Percentiles rank a stretch among this genome's conserved stretches.
These are phyloP conservation scores for Calliopum simillimum DNA, from an alignment of 2,888 invertebrate species.

Conservation along the genomic window DNA sequence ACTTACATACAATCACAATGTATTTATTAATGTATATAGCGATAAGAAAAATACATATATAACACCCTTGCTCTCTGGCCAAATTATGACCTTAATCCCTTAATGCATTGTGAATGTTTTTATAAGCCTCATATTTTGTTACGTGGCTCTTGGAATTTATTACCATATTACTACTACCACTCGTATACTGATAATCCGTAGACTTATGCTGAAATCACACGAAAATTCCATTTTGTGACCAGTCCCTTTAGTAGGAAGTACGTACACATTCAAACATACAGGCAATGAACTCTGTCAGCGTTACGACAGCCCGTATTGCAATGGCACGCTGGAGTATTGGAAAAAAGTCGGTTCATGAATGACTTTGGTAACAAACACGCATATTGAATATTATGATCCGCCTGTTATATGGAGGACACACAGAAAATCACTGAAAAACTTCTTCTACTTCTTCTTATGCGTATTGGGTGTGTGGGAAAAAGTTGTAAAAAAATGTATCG, in stretches of 20 bases:
- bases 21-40: too few relatives aligned
- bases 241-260: not conserved
- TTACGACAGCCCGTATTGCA: too few relatives aligned
- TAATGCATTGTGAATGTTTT: conserved; percentile 21
- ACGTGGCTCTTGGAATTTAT: conserved; percentile 16
- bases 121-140: conserved; percentile 9
- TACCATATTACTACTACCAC: conserved; percentile 14
- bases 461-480: too few relatives aligned
- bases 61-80: not conserved
- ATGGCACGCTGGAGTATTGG: not conserved
- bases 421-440: too few relatives aligned
- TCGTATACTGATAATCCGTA: not conserved
- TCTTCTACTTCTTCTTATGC: too few relatives aligned
- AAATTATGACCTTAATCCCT: conserved; percentile 17
- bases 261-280: too few relatives aligned
- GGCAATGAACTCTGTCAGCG: too few relatives aligned
- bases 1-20: too few relatives aligned
- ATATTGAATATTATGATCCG: conserved; percentile 20
- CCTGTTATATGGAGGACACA: too few relatives aligned
- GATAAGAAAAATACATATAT: too few relatives aligned
- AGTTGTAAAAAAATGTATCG: too few relatives aligned
- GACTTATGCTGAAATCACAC: conserved; percentile 23
- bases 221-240: conserved; percentile 10
- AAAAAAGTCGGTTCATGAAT: not conserved
- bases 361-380: conserved; percentile 13